These are phyloP conservation scores for Ariopsis seemanni DNA, from an alignment of 2,113 vertebrate species.

Conservation along the genomic window DNA sequence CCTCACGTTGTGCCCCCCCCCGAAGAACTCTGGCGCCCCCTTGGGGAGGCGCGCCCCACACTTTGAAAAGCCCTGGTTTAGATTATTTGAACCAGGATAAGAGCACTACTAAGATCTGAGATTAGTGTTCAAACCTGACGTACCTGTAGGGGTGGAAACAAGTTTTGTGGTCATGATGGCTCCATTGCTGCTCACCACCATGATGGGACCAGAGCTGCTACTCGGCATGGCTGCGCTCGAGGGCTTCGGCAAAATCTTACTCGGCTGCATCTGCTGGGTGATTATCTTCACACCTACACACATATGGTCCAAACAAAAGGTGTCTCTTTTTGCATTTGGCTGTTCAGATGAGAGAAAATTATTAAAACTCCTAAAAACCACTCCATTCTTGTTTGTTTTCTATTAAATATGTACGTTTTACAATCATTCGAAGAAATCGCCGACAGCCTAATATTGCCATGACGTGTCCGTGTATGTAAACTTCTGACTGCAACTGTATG, in stretches of 20 bases:
- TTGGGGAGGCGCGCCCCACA: too few species aligned
- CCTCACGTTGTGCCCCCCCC: too few species aligned
- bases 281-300: slow-evolving; percentile 95
- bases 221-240: slow-evolving; percentile 86
- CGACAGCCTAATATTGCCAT: too few species aligned
- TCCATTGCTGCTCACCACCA: slow-evolving; percentile 99
- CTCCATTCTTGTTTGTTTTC: neutral
- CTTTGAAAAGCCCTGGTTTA: neutral
- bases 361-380: neutral
- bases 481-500: too few species aligned
- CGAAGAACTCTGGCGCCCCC: too few species aligned
- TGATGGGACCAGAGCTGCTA: slow-evolving; percentile 93
- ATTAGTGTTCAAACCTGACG: neutral
- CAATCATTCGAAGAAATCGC: too few species aligned
- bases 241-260: slow-evolving; percentile 98
- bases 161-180: slow-evolving; percentile 98
- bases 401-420: too few species aligned
- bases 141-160: slow-evolving; percentile 93
- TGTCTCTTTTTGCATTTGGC: neutral
- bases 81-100: neutral
- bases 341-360: neutral
- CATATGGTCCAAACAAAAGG: neutral
- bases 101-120: neutral
- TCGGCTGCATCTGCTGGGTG: slow-evolving; percentile 97
- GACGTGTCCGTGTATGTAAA: too few species aligned